Percentiles rank a stretch among this genome's conserved stretches.
phyloP scores from a whole-genome alignment of 2,113 vertebrate genomes.

The Dromas ardeola region DNA sequence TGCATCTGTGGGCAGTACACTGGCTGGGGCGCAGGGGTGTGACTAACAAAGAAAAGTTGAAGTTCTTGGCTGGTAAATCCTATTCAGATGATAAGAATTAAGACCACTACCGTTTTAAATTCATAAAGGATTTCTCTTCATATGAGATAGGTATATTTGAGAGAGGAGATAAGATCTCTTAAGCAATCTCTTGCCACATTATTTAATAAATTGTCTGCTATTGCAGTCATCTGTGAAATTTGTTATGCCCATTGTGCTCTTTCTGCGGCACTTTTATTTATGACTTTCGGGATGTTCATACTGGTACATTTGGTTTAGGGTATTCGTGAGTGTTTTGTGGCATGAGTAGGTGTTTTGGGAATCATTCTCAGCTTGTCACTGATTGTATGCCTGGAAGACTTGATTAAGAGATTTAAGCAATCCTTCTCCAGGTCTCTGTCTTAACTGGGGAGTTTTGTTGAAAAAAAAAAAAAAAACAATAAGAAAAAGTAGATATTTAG shows the following conservation, averaged over 20 bases:
- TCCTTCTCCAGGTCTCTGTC: background rate
- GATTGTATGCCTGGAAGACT: background rate
- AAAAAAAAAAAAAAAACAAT: background rate
- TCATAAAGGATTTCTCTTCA: background rate
- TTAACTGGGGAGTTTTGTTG: background rate
- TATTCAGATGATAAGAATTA: background rate
- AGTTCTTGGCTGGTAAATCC: background rate
- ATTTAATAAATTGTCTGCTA: background rate
- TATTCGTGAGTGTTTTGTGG: background rate
- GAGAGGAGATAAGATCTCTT: background rate
- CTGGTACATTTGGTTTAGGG: background rate
- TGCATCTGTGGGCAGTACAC: background rate
- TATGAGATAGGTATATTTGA: background rate
- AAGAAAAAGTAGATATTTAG: background rate
- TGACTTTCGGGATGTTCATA: background rate
- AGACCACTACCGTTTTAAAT: background rate
- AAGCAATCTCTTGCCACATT: background rate
- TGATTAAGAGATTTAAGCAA: background rate
- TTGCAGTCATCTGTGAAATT: background rate
- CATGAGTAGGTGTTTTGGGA: background rate
- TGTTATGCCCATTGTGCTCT: background rate
- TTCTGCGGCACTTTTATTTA: background rate
- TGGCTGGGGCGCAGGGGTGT: background rate
- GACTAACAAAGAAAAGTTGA: background rate
- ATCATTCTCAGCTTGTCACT: background rate